These are phyloP conservation scores for Dicrostonyx torquatus DNA, from an alignment of 2,797 vertebrate species.

Conservation along the genomic window DNA sequence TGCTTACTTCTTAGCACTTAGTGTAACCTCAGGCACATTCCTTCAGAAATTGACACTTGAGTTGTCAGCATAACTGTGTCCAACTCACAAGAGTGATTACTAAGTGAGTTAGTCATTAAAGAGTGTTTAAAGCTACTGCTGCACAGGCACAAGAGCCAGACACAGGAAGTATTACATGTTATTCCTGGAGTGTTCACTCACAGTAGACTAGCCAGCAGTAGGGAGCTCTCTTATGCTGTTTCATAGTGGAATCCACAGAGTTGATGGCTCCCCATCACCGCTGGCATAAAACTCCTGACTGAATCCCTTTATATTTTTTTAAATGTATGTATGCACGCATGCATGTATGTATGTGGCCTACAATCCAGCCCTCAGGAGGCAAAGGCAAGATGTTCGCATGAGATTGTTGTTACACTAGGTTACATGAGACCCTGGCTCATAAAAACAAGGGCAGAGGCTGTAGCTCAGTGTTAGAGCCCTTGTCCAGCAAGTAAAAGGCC, in stretches of 20 bases:
- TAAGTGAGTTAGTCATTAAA: neutral
- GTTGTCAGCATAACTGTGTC: neutral
- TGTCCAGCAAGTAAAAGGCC: neutral
- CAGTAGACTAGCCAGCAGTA: neutral
- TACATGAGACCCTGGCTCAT: neutral
- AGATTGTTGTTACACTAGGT: neutral
- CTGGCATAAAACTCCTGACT: neutral
- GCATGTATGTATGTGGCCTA: neutral
- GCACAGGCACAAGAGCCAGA: neutral
- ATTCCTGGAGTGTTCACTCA: constrained; percentile 13
- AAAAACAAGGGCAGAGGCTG: neutral
- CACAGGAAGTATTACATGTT: neutral
- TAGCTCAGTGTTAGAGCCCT: neutral
- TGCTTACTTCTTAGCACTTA: neutral
- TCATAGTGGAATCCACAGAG: neutral
- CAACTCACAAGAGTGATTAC: neutral
- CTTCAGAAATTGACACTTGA: neutral
- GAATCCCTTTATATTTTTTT: constrained; percentile 9
- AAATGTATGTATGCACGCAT: neutral
- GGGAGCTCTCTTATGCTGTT: neutral
- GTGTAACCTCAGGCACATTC: neutral
- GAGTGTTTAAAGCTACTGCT: neutral
- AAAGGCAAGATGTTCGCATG: neutral
- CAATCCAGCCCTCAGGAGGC: neutral
- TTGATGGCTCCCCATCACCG: neutral